phyloP scores from a whole-genome alignment of 2,888 invertebrate species.

The Pachliopta kotzebuea region DNA sequence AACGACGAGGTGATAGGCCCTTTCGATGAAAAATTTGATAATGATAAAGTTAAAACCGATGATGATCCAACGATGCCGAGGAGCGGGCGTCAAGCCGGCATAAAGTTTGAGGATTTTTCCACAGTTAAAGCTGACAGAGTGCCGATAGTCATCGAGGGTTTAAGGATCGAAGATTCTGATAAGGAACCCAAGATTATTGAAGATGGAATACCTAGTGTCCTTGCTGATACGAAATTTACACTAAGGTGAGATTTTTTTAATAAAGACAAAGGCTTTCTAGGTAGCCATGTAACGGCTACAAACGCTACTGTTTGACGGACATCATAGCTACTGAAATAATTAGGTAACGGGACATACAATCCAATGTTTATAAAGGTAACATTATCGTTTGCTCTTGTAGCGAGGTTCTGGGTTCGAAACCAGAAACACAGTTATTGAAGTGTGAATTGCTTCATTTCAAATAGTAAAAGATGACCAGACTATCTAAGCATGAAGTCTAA shows the following conservation, averaged over 20 bases:
- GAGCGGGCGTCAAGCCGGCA: constrained; percentile 35
- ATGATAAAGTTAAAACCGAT: constrained; percentile 25
- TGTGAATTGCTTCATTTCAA: too few species aligned
- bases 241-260: constrained; percentile 59
- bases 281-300: too few species aligned
- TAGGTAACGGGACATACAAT: too few species aligned
- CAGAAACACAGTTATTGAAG: too few species aligned
- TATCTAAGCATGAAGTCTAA: too few species aligned
- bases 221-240: constrained; percentile 80
- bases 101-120: constrained; percentile 40
- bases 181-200: constrained; percentile 78
- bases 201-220: constrained; percentile 84
- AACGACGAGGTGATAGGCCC: constrained; percentile 22
- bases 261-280: too few species aligned
- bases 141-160: constrained; percentile 66
- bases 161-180: constrained; percentile 80
- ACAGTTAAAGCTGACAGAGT: constrained; percentile 40
- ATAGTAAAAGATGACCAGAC: too few species aligned
- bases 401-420: too few species aligned
- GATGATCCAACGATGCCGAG: constrained; percentile 31
- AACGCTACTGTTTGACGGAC: too few species aligned
- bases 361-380: too few species aligned
- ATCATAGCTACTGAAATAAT: too few species aligned
- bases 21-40: constrained; percentile 25
- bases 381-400: too few species aligned